phyloP scores from a whole-genome alignment of 1,140 invertebrate species.

The Drosophila lowei region DNA sequence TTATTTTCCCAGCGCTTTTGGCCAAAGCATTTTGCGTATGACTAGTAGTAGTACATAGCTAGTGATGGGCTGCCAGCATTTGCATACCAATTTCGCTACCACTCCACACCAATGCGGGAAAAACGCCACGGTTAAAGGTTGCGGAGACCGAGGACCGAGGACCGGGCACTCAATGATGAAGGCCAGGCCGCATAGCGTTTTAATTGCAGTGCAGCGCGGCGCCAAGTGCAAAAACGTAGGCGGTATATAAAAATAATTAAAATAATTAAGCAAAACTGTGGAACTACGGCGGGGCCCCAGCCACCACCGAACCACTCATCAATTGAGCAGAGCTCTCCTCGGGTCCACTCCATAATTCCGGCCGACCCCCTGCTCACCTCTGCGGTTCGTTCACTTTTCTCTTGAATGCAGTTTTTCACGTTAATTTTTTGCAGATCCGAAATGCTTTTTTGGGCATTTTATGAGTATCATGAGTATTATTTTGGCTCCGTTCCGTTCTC shows the following conservation, averaged over 20 bases:
- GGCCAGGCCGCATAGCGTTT: constrained; percentile 58
- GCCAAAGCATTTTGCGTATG: constrained; percentile 57
- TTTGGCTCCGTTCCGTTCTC: too few species aligned
- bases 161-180: constrained; percentile 55
- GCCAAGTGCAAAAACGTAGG: constrained; percentile 45
- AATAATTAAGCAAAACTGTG: constrained; percentile 79
- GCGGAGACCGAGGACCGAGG: constrained; percentile 17
- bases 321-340: too few species aligned
- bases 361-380: too few species aligned
- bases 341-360: too few species aligned
- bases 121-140: constrained; percentile 2
- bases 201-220: constrained; percentile 58
- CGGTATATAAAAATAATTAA: constrained; percentile 75
- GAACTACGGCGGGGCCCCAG: constrained; percentile 48
- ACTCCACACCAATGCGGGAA: constrained; percentile 39
- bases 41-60: neutral
- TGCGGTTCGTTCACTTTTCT: constrained; percentile 38
- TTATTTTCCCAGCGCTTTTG: constrained; percentile 43
- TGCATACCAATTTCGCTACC: constrained; percentile 72
- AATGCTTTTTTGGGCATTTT: constrained; percentile 32
- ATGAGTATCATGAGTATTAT: constrained; percentile 8
- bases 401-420: constrained; percentile 41
- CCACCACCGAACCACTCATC: too few species aligned
- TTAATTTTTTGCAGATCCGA: constrained; percentile 40
- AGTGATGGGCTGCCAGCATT: constrained; percentile 49